These are phyloP conservation scores for Elachura formosa DNA, from an alignment of 2,113 vertebrate genomes.

Conservation along the genomic window DNA sequence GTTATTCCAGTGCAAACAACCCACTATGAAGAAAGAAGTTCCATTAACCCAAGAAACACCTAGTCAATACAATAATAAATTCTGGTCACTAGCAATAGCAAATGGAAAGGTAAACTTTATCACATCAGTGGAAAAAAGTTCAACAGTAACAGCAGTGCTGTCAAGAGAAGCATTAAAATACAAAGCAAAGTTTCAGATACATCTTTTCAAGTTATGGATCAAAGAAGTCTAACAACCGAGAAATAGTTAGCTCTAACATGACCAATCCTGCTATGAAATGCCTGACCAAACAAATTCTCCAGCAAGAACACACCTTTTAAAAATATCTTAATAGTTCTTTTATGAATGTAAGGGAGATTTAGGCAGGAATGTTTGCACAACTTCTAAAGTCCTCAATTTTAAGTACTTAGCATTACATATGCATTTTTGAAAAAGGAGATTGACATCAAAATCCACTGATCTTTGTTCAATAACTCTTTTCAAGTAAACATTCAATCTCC, in stretches of 20 bases:
- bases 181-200: neutral
- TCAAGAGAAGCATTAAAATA: neutral
- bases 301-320: neutral
- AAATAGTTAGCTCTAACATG: neutral
- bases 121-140: neutral
- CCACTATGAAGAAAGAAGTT: neutral
- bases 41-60: neutral
- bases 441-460: neutral
- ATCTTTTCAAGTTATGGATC: neutral
- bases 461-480: neutral
- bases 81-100: neutral
- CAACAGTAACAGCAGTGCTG: neutral
- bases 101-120: neutral
- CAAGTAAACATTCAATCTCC: neutral
- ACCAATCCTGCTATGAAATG: neutral
- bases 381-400: neutral
- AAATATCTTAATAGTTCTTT: neutral
- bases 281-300: neutral
- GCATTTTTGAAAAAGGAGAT: neutral
- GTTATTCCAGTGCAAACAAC: neutral
- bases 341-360: neutral
- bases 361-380: neutral
- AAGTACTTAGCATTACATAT: neutral
- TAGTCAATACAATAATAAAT: neutral
- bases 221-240: neutral